These are phyloP conservation scores for Holothuria scabra DNA, from an alignment of 53 echinoderm and acorn worm species.

Conservation along the genomic window DNA sequence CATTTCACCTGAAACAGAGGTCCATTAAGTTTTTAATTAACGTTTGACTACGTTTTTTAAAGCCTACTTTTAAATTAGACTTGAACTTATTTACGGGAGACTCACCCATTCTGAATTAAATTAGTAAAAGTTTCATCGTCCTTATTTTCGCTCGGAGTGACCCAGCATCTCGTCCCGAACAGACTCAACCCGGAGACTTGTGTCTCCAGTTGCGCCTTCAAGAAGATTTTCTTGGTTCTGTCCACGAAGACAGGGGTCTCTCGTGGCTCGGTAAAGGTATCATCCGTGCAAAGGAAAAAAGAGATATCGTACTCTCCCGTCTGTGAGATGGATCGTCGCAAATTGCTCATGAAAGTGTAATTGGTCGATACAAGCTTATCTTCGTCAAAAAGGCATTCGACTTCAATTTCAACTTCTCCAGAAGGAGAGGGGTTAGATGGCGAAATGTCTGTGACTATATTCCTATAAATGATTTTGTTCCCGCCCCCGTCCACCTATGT, in stretches of 20 bases:
- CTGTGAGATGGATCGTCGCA: neutral
- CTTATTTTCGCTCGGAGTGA: constrained; percentile 38
- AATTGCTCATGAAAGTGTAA: neutral
- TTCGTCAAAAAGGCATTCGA: neutral
- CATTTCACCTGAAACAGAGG: too few species aligned
- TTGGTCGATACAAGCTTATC: neutral
- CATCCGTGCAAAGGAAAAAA: constrained; percentile 45
- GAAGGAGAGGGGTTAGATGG: neutral
- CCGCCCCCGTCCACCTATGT: neutral
- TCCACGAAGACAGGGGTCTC: neutral
- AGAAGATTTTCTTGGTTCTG: constrained; percentile 27
- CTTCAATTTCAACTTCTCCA: neutral
- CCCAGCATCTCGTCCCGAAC: constrained; percentile 50
- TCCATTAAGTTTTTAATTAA: too few species aligned
- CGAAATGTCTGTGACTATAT: neutral
- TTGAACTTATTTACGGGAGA: neutral
- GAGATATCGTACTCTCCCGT: neutral
- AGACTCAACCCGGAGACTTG: constrained; percentile 4
- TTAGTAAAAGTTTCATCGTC: constrained; percentile 31
- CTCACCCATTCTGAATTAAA: constrained; percentile 51
- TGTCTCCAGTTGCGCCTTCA: constrained; percentile 11
- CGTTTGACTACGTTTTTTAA: too few species aligned
- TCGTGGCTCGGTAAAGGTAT: constrained; percentile 13
- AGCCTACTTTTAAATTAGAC: too few species aligned
- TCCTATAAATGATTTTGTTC: neutral